Base-by-base conservation (phyloP, 2,113 vertebrate species). In the Micromys minutus region DNA sequence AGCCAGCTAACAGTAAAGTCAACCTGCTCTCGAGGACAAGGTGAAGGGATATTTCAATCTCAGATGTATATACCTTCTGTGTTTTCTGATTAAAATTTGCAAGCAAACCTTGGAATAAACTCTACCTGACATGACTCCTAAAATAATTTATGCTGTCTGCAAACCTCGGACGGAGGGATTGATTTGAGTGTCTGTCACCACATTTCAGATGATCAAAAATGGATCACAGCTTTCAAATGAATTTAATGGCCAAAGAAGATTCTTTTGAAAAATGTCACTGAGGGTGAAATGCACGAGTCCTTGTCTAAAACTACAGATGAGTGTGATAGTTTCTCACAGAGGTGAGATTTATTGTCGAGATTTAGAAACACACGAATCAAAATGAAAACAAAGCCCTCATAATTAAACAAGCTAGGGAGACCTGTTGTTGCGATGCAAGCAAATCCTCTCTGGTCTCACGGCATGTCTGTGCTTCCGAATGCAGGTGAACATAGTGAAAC, bases 1-100 rank as follows among this genome's bases (percentile, higher is more conserved):
- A 98, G 96, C 95, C 91, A 24, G 95, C 97, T 59, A 94, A 97
- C 96, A 97, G 97, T 98, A 98, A 97, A 97, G 98, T 98, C 98
- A 98, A 95, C 88, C 91, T 52, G 95, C 96, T 84, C 93, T 96
- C 93, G 63, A 95, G 89, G 87, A 97, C 98, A 98, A 99, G 98
- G 98, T 98, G 97, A 98, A 98, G 98, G 97, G 98, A 97, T 98
- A 98, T 98, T 99, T 98, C 98, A 98, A 80, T 98, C 98, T 97
- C 81, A 96, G 95, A 96, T 97, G 96, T 96, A 96, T 97, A 97
- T 81, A 97, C 95, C 87, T 98, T 98, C 98, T 98, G 98, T 99
- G 98, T 98, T 98, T 98, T 98, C 98, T 98, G 98, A 99, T 99
- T 98, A 98, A 98, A 99, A 98, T 99, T 98, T 99, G 97, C 96